Percentiles rank a stretch among this genome's conserved stretches.
phyloP scores from a whole-genome alignment of 1,140 invertebrate genomes.

The Coelopa frigida region DNA sequence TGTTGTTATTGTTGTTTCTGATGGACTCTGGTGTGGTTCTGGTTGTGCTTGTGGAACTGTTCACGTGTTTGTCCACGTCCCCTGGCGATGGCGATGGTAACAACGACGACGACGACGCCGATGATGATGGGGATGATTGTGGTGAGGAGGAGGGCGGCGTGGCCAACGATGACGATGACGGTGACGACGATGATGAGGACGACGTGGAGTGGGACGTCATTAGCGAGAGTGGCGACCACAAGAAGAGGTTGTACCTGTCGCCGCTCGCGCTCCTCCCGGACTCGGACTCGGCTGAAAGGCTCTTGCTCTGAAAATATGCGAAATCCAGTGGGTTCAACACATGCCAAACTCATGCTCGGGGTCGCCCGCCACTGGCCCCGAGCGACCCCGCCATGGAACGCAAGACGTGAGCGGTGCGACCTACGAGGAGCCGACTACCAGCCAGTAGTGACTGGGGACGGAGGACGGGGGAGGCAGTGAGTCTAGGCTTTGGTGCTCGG shows the following conservation, averaged over 20 bases:
- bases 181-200: constrained; percentile 5
- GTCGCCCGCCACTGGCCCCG: no score
- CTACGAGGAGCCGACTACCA: no score
- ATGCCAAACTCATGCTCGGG: no score
- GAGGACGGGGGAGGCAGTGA: no score
- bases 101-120: neutral
- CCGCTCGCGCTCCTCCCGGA: neutral
- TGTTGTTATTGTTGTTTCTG: no score
- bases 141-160: neutral
- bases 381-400: no score
- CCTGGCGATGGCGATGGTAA: neutral
- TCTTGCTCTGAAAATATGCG: constrained; percentile 6
- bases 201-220: constrained; percentile 5
- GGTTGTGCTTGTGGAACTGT: no score
- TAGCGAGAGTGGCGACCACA: constrained; percentile 15
- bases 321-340: no score
- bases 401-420: no score
- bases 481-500: no score
- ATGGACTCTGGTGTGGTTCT: no score
- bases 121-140: neutral
- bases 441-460: no score
- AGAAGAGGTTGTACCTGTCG: constrained; percentile 10
- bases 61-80: neutral
- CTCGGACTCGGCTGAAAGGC: constrained; percentile 1
- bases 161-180: constrained; percentile 5